Percentiles rank a stretch among this genome's conserved stretches.
phyloP scores from a whole-genome alignment of 2,113 vertebrate genomes.

The Tenebrosternarchus preto region DNA sequence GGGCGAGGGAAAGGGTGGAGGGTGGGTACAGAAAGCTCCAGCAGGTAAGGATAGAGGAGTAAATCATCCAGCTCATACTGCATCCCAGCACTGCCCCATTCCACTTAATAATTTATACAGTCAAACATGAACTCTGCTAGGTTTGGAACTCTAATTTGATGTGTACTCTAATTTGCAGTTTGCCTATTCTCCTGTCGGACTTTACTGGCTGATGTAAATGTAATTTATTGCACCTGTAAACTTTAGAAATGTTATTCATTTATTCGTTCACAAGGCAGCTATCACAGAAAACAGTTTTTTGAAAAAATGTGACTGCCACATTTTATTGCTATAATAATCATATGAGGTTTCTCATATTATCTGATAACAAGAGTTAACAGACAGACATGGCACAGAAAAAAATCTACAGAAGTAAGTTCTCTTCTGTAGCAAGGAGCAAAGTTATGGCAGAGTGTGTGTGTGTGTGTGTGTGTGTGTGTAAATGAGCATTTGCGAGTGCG shows the following conservation, averaged over 20 bases:
- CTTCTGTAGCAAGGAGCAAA: too few species aligned
- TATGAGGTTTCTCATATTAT: neutral
- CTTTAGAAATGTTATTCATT: neutral
- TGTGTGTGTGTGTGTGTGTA: constrained; percentile 35
- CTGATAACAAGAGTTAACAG: neutral
- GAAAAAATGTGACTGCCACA: neutral
- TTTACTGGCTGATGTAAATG: neutral
- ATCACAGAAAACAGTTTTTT: neutral
- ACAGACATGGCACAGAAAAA: neutral
- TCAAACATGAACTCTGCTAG: constrained; percentile 14
- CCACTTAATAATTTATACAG: constrained; percentile 14
- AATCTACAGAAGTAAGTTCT: neutral
- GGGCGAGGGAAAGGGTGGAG: constrained; percentile 56
- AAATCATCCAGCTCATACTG: constrained; percentile 17
- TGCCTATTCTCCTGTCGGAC: neutral
- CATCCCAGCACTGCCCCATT: constrained; percentile 23
- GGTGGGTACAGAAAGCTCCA: constrained; percentile 61
- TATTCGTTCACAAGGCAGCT: neutral
- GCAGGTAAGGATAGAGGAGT: constrained; percentile 63
- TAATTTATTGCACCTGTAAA: neutral
- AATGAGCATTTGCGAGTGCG: neutral
- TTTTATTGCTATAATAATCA: neutral
- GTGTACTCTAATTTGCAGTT: constrained; percentile 8
- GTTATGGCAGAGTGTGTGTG: too few species aligned
- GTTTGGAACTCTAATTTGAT: neutral